phyloP scores from a whole-genome alignment of 1,140 invertebrate genomes.

The Papilio dardanus region DNA sequence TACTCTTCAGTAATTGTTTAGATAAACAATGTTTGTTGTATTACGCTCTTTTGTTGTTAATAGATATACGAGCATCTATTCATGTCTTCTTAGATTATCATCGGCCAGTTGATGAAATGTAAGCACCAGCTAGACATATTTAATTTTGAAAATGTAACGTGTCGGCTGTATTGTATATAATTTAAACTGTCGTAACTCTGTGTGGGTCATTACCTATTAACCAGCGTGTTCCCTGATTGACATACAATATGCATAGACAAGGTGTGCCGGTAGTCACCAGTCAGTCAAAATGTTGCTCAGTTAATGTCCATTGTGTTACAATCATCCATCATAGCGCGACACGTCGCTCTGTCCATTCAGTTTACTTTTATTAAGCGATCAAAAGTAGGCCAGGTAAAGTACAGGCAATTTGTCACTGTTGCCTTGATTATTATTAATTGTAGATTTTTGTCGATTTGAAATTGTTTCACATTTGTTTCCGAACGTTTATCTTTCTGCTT shows the following conservation, averaged over 20 bases:
- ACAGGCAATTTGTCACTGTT: slow-evolving; percentile 46
- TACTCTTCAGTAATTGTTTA: slow-evolving; percentile 7
- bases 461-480: slow-evolving; percentile 23
- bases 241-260: slow-evolving; percentile 70
- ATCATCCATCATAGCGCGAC: slow-evolving; percentile 64
- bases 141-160: background rate
- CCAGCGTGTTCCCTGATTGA: slow-evolving; percentile 64
- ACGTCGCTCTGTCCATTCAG: slow-evolving; percentile 52
- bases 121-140: background rate
- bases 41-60: background rate
- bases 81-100: background rate
- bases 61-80: slow-evolving; percentile 4
- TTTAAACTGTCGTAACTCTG: background rate
- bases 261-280: slow-evolving; percentile 61
- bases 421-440: slow-evolving; percentile 45
- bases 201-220: slow-evolving; percentile 43
- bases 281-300: slow-evolving; percentile 63
- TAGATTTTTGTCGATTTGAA: slow-evolving; percentile 24
- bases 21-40: slow-evolving; percentile 15
- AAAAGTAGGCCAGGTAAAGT: slow-evolving; percentile 59
- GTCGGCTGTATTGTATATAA: background rate
- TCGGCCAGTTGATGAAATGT: slow-evolving; percentile 5
- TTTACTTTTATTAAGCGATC: slow-evolving; percentile 57
- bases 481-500: background rate
- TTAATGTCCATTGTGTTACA: slow-evolving; percentile 54